phyloP scores from a whole-genome alignment of 2,113 vertebrate species.

The Ceuthmochares aereus region DNA sequence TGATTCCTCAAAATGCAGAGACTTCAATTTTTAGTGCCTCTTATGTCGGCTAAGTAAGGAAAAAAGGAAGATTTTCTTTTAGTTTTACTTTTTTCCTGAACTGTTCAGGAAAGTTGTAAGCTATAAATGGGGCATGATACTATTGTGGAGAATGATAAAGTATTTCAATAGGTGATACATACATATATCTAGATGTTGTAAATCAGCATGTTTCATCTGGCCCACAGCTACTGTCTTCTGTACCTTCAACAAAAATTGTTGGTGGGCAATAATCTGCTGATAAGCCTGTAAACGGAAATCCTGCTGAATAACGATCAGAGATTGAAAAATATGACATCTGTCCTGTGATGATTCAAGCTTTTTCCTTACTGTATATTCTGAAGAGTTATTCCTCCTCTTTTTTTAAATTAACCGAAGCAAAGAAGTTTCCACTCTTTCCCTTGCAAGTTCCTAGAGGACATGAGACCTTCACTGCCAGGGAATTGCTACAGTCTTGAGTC shows the following conservation, averaged over 20 bases:
- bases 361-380: not conserved
- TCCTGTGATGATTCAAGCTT: not conserved
- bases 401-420: not conserved
- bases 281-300: not conserved
- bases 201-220: not conserved
- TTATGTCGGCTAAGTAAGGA: rapidly evolving
- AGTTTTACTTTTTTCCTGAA: not conserved
- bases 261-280: not conserved
- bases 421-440: not conserved
- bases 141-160: not conserved
- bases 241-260: not conserved
- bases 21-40: not conserved
- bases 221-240: not conserved
- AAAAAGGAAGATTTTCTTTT: not conserved
- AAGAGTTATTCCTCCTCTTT: not conserved
- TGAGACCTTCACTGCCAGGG: not conserved
- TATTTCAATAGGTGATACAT: not conserved
- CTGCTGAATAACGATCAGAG: not conserved
- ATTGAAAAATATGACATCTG: not conserved
- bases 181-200: not conserved
- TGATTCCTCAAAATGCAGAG: not conserved
- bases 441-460: not conserved
- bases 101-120: not conserved
- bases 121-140: not conserved
- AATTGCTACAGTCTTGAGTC: not conserved